Evolutionary conservation across 2,113 vertebrate genomes (phyloP), one percentile per base, ranked within the genome.

Genomic region (Lampris incognitus): DNA sequence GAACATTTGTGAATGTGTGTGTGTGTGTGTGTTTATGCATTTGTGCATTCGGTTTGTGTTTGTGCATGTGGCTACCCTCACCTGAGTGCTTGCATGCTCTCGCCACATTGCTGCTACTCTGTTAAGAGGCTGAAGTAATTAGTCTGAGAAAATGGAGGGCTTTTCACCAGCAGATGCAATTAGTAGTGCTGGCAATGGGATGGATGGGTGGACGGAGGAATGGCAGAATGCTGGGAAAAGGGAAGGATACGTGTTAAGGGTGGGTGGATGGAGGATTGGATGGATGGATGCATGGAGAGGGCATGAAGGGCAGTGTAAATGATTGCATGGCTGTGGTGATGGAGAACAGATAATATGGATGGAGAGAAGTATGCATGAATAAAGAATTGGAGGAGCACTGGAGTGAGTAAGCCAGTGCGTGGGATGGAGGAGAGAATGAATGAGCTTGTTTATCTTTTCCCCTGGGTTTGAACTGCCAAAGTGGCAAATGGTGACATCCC

Each of bases 51-150:
- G 24, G 24, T 24, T 44, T 65, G n/a, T 65, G 46, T 49, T 42
- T 64, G 44, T 36, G 44, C 9, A 24, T 9, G 44, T 64, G 44
- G 3, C n/a, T 44, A 11, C 1, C 39, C n/a, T 39, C 4, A 44
- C 37, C 8, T 36, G n/a, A 49, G 82, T 50, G 68, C 75, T 69
- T 75, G 67, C 82, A 40, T 54, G 58, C 74, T 85, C 83, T 72
- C 78, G 66, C 72, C 74, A 59, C 58, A 76, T 85, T 72, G 69
- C 68, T 46, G 72, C 82, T 81, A 61, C 85, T 90, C 84, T 88
- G 82, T 90, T 78, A 87, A 90, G 87, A 85, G 81, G 69, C 71
- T 83, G 79, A 64, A 87, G 87, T 90, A 90, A 91, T 90, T 91
- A 91, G 84, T 72, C 72, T 68, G 83, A 82, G 79, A 72, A 87